A percentile compares a stretch with the other conserved stretches of the same genome.
phyloP scores from a whole-genome alignment of 1,140 invertebrate genomes.

The Cardiocondyla obscurior region DNA sequence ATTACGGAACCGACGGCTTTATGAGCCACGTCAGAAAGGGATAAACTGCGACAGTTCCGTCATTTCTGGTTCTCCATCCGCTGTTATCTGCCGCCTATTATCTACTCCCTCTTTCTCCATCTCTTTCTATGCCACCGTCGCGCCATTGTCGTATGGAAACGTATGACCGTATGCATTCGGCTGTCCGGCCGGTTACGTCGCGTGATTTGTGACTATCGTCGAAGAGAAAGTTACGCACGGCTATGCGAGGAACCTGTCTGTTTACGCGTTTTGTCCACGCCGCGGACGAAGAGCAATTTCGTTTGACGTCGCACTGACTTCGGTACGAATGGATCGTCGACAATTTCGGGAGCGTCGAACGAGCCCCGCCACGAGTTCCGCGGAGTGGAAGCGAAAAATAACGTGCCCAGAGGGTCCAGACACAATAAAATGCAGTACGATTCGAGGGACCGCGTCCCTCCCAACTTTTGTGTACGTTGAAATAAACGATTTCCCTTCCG shows the following conservation, averaged over 20 bases:
- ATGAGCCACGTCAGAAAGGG: conserved; percentile 52
- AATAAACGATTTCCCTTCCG: conserved; percentile 48
- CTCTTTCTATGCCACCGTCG: conserved; percentile 12
- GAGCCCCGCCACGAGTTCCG: conserved; percentile 27
- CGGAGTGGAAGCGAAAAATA: conserved; percentile 54
- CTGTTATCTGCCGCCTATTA: conserved; percentile 62
- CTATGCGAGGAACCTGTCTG: conserved; percentile 19
- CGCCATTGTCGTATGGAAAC: conserved; percentile 54
- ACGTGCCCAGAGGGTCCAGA: conserved; percentile 50
- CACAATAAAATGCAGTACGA: conserved; percentile 38
- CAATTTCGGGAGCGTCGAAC: conserved; percentile 42
- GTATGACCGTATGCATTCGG: conserved; percentile 31
- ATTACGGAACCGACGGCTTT: conserved; percentile 47
- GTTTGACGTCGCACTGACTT: conserved; percentile 48
- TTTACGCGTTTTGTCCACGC: conserved; percentile 36
- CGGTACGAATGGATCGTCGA: conserved; percentile 41
- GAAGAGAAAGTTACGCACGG: conserved; percentile 48
- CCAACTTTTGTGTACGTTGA: conserved; percentile 36
- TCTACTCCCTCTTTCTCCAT: not conserved
- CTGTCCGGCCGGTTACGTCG: conserved; percentile 13
- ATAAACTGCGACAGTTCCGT: conserved; percentile 54
- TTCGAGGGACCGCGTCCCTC: conserved; percentile 15
- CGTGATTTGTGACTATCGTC: conserved; percentile 52
- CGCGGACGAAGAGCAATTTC: conserved; percentile 49
- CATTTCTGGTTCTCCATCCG: conserved; percentile 55